Conservation (phyloP, 1,140 invertebrate species). For the Centruroides sculpturatus region DNA sequence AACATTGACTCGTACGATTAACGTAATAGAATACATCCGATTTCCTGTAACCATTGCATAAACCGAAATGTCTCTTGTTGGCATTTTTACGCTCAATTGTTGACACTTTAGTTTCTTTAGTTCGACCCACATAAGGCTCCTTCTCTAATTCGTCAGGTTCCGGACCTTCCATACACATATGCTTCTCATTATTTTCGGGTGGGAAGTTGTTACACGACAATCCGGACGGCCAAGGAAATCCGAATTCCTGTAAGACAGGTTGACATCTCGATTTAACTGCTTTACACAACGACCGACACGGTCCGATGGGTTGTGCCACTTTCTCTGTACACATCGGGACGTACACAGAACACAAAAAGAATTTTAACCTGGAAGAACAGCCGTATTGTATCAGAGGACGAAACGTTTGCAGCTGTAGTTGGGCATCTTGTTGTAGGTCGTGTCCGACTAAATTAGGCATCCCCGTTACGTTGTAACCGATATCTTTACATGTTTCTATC, state of each 20-base stretch:
- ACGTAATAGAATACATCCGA: constrained; percentile 48
- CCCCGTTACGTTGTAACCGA: constrained; percentile 78
- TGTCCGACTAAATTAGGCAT: constrained; percentile 86
- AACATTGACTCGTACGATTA: constrained; percentile 40
- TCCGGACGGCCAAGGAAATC: constrained; percentile 77
- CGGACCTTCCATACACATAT: constrained; percentile 93
- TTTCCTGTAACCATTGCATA: constrained; percentile 31
- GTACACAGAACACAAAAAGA: constrained; percentile 88
- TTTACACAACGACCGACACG: constrained; percentile 76
- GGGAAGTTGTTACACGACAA: constrained; percentile 82
- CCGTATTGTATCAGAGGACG: constrained; percentile 82
- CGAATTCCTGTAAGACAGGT: constrained; percentile 73
- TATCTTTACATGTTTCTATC: constrained; percentile 64
- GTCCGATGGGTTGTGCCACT: constrained; percentile 79
- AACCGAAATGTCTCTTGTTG: constrained; percentile 22
- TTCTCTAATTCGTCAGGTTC: constrained; percentile 1
- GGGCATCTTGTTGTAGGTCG: constrained; percentile 67
- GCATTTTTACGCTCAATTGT: too few species aligned
- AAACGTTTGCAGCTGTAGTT: constrained; percentile 70
- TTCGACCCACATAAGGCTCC: neutral
- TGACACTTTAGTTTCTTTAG: too few species aligned
- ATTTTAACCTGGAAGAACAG: constrained; percentile 72
- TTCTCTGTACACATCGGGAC: constrained; percentile 96
- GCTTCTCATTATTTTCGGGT: constrained; percentile 67
- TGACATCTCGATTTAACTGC: constrained; percentile 66